Evolutionary conservation across 2,113 vertebrate genomes (phyloP).

Genomic region (Trematomus loennbergii): DNA sequence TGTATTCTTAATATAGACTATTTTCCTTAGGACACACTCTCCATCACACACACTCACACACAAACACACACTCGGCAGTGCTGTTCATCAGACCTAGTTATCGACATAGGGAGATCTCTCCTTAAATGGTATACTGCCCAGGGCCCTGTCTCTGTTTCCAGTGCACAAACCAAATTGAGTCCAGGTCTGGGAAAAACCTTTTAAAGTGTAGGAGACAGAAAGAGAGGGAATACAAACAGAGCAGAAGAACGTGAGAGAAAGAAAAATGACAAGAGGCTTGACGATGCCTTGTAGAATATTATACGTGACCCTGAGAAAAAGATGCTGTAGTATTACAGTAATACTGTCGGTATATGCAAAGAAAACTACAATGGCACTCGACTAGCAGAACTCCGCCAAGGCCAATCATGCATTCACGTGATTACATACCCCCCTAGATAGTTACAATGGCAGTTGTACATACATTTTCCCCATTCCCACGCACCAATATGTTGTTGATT

Average conservation of each 20-base stretch:
- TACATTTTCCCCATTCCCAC: no score
- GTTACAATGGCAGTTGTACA: not conserved
- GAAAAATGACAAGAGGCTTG: not conserved
- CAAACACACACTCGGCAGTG: conserved; percentile 7
- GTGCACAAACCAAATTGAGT: conserved; percentile 65
- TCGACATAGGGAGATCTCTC: conserved; percentile 77
- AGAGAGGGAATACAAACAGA: conserved; percentile 9
- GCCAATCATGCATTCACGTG: no score
- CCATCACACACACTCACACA: conserved; percentile 20
- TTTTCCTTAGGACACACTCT: conserved; percentile 38
- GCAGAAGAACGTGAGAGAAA: conserved; percentile 28
- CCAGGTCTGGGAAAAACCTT: conserved; percentile 70
- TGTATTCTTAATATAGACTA: conserved; percentile 64
- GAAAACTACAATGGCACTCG: not conserved
- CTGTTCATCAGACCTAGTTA: conserved; percentile 71
- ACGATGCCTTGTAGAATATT: not conserved
- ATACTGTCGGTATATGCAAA: not conserved
- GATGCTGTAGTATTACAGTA: not conserved
- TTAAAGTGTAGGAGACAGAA: conserved; percentile 51
- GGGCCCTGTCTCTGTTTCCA: conserved; percentile 70
- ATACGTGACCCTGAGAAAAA: conserved; percentile 27
- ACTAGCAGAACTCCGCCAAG: no score
- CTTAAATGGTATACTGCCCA: conserved; percentile 82
- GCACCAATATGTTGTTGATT: no score
- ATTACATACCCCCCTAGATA: no score